A percentile compares a stretch with the other conserved stretches of the same genome.
Conservation (phyloP, 2,113 vertebrate genomes). For the Brachypodius melanocephalos region DNA sequence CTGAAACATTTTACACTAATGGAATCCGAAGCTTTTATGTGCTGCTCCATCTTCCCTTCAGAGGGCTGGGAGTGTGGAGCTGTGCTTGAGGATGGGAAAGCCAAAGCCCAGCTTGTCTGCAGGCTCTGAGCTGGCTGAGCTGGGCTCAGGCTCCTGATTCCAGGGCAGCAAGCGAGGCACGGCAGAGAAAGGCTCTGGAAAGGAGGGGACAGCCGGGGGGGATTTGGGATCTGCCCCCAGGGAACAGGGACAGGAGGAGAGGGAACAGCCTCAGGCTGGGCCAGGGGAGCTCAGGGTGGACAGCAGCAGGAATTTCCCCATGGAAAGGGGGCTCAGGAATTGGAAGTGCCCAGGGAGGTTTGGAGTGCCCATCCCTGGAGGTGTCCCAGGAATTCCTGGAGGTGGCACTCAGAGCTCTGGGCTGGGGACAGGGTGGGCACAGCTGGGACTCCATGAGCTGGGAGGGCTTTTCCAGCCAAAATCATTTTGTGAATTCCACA, state of each 20-base stretch:
- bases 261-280: neutral
- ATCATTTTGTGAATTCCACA: neutral
- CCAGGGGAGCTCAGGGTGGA: fast-evolving
- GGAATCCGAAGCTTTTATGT: conserved; percentile 54
- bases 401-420: neutral
- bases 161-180: neutral
- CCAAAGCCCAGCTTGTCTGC: neutral
- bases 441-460: fast-evolving
- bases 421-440: neutral
- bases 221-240: neutral
- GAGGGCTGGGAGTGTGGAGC: conserved; percentile 2
- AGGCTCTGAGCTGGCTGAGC: neutral
- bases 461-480: neutral
- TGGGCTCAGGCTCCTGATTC: neutral
- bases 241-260: neutral
- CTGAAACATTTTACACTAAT: conserved; percentile 65
- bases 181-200: neutral
- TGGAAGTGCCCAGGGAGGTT: neutral
- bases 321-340: neutral
- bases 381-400: neutral
- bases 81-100: conserved; percentile 13
- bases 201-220: neutral
- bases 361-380: neutral
- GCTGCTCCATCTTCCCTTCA: conserved; percentile 37
- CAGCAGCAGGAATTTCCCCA: neutral